These are phyloP conservation scores for Palythoa caribaeorum DNA, from an alignment of 92 coral and sea anemone genomes.

Conservation along the genomic window DNA sequence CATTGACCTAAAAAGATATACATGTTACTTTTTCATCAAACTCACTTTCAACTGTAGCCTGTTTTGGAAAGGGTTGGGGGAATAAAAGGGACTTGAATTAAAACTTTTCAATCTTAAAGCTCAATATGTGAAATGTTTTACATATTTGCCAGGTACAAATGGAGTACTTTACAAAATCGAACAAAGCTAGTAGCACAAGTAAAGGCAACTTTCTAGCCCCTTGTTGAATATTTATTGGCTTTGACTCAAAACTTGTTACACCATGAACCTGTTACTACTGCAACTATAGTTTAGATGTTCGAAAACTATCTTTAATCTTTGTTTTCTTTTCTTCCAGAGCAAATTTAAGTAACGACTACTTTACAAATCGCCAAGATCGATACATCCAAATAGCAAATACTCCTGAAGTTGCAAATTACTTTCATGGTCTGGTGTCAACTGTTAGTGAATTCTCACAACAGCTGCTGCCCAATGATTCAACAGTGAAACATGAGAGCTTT, in stretches of 20 bases:
- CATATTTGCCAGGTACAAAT: too few species aligned
- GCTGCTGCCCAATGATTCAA: slow-evolving; percentile 74
- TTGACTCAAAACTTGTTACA: background rate
- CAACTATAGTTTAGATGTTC: background rate
- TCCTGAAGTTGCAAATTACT: slow-evolving; percentile 89
- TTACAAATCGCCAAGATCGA: slow-evolving; percentile 97
- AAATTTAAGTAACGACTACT: slow-evolving; percentile 93
- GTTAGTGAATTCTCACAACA: slow-evolving; percentile 83
- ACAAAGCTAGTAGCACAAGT: too few species aligned
- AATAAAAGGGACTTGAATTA: too few species aligned
- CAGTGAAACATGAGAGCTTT: slow-evolving; percentile 60
- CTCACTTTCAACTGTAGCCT: too few species aligned
- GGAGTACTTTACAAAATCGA: too few species aligned
- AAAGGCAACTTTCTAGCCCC: too few species aligned
- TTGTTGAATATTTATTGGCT: too few species aligned
- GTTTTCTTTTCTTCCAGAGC: slow-evolving; percentile 65
- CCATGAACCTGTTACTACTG: background rate
- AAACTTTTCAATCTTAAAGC: too few species aligned
- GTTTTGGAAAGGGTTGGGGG: too few species aligned
- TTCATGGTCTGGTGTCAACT: slow-evolving; percentile 86
- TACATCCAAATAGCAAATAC: slow-evolving; percentile 86
- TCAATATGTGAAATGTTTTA: too few species aligned
- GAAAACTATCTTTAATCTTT: background rate
- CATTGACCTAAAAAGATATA: too few species aligned
- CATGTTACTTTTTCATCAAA: too few species aligned